phyloP scores from a whole-genome alignment of 2,888 invertebrate species.

The Eupeodes latifasciatus region DNA sequence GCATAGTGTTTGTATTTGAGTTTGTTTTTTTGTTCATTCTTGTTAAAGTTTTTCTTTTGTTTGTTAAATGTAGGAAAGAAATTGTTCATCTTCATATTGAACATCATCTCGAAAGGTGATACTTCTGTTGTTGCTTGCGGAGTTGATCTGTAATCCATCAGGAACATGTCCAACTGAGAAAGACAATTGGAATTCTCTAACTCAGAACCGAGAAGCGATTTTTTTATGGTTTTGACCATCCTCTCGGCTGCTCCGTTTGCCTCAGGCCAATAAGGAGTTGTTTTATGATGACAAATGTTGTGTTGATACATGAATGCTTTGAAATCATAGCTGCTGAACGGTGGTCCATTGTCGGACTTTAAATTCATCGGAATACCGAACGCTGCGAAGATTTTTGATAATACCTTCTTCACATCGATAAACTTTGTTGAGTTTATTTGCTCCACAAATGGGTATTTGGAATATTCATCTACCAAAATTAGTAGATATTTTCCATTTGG shows the following conservation, averaged over 20 bases:
- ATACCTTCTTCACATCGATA: too few species aligned
- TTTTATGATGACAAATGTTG: background rate
- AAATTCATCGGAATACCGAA: too few species aligned
- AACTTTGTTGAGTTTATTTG: constrained; percentile 24
- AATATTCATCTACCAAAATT: background rate
- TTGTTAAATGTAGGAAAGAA: background rate
- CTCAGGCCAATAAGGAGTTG: constrained; percentile 29
- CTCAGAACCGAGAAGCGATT: background rate
- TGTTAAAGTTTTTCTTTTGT: constrained; percentile 1
- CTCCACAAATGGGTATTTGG: constrained; percentile 7
- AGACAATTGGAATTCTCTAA: background rate
- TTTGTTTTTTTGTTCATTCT: background rate
- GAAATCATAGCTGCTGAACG: background rate
- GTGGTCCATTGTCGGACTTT: background rate
- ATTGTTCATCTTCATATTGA: constrained; percentile 8
- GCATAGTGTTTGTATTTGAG: background rate
- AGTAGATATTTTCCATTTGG: constrained; percentile 7
- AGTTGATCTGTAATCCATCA: constrained; percentile 15
- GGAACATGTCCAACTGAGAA: constrained; percentile 1
- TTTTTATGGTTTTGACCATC: constrained; percentile 25
- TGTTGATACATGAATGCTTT: background rate
- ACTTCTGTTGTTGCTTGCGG: constrained; percentile 10
- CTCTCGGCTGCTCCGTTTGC: constrained; percentile 32
- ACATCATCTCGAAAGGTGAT: constrained; percentile 1
- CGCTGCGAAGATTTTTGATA: too few species aligned